A percentile compares a stretch with the other conserved stretches of the same genome.
phyloP scores from a whole-genome alignment of 1,140 invertebrate genomes.

The Euwallacea fornicatus region DNA sequence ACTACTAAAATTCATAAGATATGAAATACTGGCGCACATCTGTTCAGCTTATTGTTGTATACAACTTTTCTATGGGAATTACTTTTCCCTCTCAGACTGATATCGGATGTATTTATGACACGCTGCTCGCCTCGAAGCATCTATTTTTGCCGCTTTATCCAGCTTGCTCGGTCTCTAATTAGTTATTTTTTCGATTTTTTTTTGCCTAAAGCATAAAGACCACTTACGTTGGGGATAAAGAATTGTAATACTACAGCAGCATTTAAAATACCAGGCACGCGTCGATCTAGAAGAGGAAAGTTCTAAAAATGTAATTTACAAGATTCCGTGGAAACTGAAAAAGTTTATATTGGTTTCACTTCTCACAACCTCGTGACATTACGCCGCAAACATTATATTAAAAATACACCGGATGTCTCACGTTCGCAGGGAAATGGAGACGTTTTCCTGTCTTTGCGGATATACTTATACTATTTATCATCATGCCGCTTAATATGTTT shows the following conservation, averaged over 20 bases:
- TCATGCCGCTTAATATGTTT: no score
- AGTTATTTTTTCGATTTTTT: no score
- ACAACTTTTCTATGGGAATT: constrained; percentile 43
- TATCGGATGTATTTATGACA: constrained; percentile 42
- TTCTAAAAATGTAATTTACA: constrained; percentile 40
- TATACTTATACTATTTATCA: no score
- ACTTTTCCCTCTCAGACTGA: constrained; percentile 41
- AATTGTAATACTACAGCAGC: constrained; percentile 20
- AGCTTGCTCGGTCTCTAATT: not conserved
- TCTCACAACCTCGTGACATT: constrained; percentile 31
- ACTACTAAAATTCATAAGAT: constrained; percentile 38
- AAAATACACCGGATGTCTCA: constrained; percentile 24
- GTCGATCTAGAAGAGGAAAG: constrained; percentile 26
- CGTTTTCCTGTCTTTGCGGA: not conserved
- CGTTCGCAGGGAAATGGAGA: constrained; percentile 3
- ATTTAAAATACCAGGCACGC: constrained; percentile 32
- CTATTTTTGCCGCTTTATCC: constrained; percentile 21
- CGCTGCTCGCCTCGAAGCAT: constrained; percentile 26
- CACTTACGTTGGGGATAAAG: not conserved
- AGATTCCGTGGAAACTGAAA: constrained; percentile 33
- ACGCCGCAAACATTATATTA: constrained; percentile 27
- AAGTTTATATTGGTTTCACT: constrained; percentile 38
- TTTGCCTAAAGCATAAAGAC: no score
- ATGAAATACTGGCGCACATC: constrained; percentile 45
- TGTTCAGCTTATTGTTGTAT: constrained; percentile 45